Conservation (phyloP, 2,113 vertebrate genomes). For the Carassius auratus region DNA sequence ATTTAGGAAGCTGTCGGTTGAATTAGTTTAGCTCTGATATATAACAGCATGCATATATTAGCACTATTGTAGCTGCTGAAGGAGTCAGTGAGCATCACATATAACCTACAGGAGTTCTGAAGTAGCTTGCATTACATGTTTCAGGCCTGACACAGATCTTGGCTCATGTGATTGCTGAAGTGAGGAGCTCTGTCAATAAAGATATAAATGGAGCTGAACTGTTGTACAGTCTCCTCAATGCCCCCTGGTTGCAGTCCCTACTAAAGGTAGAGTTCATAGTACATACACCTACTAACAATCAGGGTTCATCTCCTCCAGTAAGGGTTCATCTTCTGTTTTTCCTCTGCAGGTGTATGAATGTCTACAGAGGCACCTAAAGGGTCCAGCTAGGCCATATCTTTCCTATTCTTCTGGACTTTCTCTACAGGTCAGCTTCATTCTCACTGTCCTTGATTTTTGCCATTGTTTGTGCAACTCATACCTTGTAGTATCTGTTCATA, state of each 20-base stretch:
- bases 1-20: neutral
- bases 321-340: neutral
- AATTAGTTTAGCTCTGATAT: neutral
- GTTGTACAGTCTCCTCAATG: constrained; percentile 83
- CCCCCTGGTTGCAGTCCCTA: constrained; percentile 88
- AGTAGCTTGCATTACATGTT: neutral
- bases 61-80: neutral
- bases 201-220: constrained; percentile 82
- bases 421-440: constrained; percentile 78
- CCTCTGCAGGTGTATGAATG: constrained; percentile 84
- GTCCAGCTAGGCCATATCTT: constrained; percentile 73
- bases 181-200: constrained; percentile 79
- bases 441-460: neutral
- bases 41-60: neutral
- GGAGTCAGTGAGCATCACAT: neutral
- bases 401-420: constrained; percentile 76
- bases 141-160: constrained; percentile 85
- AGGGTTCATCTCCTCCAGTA: neutral
- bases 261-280: constrained; percentile 79
- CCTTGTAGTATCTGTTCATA: neutral
- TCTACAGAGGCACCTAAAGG: constrained; percentile 80
- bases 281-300: constrained; percentile 2
- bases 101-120: neutral
- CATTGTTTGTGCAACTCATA: neutral
- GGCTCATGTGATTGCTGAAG: constrained; percentile 81